Evolutionary conservation across 2,113 vertebrate species (phyloP).

Genomic region (Thomomys bottae): DNA sequence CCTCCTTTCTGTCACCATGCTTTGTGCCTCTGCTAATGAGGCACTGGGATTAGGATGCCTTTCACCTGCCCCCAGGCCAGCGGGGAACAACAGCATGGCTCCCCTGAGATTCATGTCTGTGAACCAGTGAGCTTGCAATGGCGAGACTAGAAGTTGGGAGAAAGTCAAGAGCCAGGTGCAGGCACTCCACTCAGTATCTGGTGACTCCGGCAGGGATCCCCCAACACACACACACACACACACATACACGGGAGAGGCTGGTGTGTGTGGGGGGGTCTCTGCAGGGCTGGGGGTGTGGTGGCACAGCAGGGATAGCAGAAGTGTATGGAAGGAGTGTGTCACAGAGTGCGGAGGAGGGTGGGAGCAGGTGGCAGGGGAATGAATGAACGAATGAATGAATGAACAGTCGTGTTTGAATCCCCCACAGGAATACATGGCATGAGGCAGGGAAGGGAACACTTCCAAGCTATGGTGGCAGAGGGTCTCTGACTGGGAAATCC

Average conservation of each 20-base stretch:
- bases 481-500: neutral
- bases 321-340: neutral
- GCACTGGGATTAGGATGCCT: neutral
- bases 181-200: neutral
- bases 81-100: neutral
- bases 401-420: neutral
- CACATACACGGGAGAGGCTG: too few species aligned
- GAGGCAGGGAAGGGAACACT: rapidly evolving
- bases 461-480: neutral
- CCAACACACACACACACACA: too few species aligned
- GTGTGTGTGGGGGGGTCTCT: neutral
- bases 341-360: too few species aligned
- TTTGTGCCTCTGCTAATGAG: constrained; percentile 48
- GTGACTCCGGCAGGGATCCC: neutral
- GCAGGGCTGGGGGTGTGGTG: rapidly evolving
- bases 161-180: neutral
- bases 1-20: neutral
- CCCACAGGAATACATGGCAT: neutral
- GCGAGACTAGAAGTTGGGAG: neutral
- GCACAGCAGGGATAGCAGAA: too few species aligned
- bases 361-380: neutral
- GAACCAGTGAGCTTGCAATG: neutral
- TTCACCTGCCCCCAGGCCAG: too few species aligned
- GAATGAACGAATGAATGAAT: neutral
- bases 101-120: neutral